Evolutionary conservation across 2,888 invertebrate genomes (phyloP).

Genomic region (Erannis defoliaria): DNA sequence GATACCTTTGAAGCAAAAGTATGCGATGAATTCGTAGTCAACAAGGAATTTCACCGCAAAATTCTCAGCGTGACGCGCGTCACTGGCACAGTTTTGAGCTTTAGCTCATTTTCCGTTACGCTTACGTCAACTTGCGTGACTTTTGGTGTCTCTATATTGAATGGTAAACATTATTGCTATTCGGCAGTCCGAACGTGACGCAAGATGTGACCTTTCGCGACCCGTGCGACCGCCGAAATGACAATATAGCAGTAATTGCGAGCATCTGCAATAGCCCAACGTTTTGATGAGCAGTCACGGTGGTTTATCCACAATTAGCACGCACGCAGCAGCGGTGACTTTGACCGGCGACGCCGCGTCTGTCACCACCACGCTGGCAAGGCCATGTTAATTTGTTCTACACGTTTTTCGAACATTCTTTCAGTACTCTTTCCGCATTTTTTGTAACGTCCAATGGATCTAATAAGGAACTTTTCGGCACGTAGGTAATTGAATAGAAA

Average conservation of each 20-base stretch:
- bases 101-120: slow-evolving; percentile 20
- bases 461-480: slow-evolving; percentile 29
- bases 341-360: slow-evolving; percentile 64
- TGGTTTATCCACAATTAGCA: slow-evolving; percentile 32
- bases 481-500: slow-evolving; percentile 15
- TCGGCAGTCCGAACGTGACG: slow-evolving; percentile 12
- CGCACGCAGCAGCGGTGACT: slow-evolving; percentile 62
- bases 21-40: slow-evolving; percentile 18
- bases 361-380: slow-evolving; percentile 60
- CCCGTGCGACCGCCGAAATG: slow-evolving; percentile 14
- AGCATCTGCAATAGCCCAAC: slow-evolving; percentile 16
- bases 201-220: slow-evolving; percentile 19
- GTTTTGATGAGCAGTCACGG: slow-evolving; percentile 11
- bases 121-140: slow-evolving; percentile 12
- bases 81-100: slow-evolving; percentile 12
- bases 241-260: slow-evolving; percentile 35
- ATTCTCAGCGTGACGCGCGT: slow-evolving; percentile 20
- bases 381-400: slow-evolving; percentile 61
- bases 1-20: slow-evolving; percentile 26
- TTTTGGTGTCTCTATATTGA: background rate
- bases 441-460: slow-evolving; percentile 38
- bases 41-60: slow-evolving; percentile 13
- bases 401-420: slow-evolving; percentile 53
- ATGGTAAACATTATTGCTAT: slow-evolving; percentile 1
- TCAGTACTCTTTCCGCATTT: slow-evolving; percentile 53